Conservation (phyloP, 1,140 invertebrate genomes). For the Acarapis woodi region DNA sequence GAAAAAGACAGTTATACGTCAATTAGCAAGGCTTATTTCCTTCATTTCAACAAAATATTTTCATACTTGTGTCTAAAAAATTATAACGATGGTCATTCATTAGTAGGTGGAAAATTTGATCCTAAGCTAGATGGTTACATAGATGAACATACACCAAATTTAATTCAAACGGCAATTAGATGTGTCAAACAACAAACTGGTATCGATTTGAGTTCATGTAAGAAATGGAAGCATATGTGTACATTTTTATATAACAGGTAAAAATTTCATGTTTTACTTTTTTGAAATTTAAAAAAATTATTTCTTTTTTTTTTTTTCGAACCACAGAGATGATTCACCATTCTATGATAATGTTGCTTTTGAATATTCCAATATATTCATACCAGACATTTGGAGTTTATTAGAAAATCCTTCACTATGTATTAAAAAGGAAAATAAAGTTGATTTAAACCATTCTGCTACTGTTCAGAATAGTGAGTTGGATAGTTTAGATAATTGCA, state of each 20-base stretch:
- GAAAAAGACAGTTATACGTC: conserved; percentile 1
- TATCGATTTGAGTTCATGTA: conserved; percentile 5
- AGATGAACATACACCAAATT: conserved; percentile 3
- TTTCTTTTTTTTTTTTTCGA: conserved; percentile 3
- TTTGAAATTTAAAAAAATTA: background rate
- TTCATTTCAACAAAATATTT: conserved; percentile 6
- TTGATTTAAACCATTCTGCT: background rate
- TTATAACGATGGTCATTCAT: conserved; percentile 7
- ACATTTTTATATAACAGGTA: conserved; percentile 10
- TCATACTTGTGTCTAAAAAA: conserved; percentile 6
- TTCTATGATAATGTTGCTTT: background rate
- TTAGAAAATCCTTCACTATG: conserved; percentile 1
- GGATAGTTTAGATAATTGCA: too few relatives aligned
- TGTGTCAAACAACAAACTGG: conserved; percentile 7
- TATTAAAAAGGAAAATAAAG: too few relatives aligned
- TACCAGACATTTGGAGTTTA: conserved; percentile 7
- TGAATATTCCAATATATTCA: conserved; percentile 7
- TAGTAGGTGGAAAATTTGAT: conserved; percentile 8
- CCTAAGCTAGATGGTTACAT: conserved; percentile 6
- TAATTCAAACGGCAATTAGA: conserved; percentile 7
- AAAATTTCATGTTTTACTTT: background rate
- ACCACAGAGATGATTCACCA: conserved; percentile 3
- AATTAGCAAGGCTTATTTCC: conserved; percentile 2
- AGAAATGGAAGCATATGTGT: conserved; percentile 4
- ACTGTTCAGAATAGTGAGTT: background rate